Percentiles rank a stretch among this genome's conserved stretches.
Evolutionary conservation across 2,113 vertebrate species (phyloP).

Genomic region (Polypterus bichir): DNA sequence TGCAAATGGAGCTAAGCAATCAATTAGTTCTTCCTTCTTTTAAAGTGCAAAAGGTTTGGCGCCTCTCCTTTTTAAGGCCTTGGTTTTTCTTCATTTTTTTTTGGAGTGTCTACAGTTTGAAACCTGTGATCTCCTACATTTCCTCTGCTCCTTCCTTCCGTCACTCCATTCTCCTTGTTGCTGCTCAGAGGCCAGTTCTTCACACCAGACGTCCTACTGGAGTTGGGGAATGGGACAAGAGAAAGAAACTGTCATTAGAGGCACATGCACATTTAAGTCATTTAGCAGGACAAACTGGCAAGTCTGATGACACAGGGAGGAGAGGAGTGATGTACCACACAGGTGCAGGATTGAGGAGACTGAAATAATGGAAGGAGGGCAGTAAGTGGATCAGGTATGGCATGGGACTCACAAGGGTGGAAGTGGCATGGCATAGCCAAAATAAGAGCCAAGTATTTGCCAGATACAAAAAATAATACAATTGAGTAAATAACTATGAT

Average conservation of each 20-base stretch:
- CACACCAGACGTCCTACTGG: conserved; percentile 57
- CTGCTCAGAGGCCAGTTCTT: conserved; percentile 38
- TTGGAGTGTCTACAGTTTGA: conserved; percentile 27
- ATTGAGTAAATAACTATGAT: no score
- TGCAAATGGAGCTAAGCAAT: no score
- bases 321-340: background rate
- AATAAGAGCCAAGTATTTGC: no score
- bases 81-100: conserved; percentile 13
- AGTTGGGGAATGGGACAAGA: conserved; percentile 20
- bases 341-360: conserved; percentile 9
- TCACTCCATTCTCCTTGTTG: conserved; percentile 40
- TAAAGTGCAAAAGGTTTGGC: conserved; percentile 68
- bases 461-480: no score
- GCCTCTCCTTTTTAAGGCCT: conserved; percentile 37
- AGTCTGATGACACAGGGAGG: background rate
- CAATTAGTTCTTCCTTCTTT: no score
- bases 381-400: conserved; percentile 24
- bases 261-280: conserved; percentile 1
- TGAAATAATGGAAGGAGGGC: conserved; percentile 30
- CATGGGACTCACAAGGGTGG: no score
- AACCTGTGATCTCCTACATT: conserved; percentile 31
- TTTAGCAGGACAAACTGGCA: background rate
- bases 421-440: no score
- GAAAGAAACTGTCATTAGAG: background rate
- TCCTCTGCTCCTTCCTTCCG: conserved; percentile 35